Percentiles rank a stretch among this genome's conserved stretches.
phyloP scores from a whole-genome alignment of 2,113 vertebrate genomes.

The Alouatta palliata region DNA sequence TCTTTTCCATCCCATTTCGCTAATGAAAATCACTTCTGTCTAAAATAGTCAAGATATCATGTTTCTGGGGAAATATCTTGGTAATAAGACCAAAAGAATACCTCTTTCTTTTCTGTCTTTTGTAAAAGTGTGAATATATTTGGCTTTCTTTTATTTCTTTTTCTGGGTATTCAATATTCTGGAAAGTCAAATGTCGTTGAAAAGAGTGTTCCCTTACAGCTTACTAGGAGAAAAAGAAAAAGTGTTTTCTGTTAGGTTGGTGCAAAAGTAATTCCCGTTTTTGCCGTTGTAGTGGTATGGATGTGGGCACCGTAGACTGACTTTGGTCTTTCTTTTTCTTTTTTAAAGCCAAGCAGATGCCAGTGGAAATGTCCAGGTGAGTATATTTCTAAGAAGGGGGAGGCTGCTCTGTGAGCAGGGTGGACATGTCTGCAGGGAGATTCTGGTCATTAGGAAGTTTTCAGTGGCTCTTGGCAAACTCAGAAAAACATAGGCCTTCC shows the following conservation, averaged over 20 bases:
- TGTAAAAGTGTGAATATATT: neutral
- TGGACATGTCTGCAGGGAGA: neutral
- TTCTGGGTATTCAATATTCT: neutral
- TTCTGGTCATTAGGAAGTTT: neutral
- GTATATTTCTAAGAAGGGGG: conserved; percentile 38
- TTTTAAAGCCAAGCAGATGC: conserved; percentile 82
- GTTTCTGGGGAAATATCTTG: neutral
- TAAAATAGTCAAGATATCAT: neutral
- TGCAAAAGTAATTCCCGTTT: too few relatives aligned
- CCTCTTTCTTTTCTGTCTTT: neutral
- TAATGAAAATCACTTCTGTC: neutral
- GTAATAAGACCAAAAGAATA: neutral
- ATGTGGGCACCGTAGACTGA: neutral
- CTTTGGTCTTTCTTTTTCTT: conserved; percentile 60
- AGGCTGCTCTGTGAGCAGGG: neutral
- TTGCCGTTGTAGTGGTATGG: neutral
- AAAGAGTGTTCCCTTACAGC: neutral
- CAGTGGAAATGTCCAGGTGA: conserved; percentile 86
- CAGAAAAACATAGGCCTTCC: neutral
- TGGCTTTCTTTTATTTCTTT: neutral
- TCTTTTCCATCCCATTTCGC: neutral
- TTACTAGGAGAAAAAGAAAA: too few relatives aligned
- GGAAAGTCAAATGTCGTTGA: neutral
- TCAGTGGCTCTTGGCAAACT: conserved; percentile 45
- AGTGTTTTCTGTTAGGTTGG: too few relatives aligned